phyloP scores from a whole-genome alignment of 1,140 invertebrate species.

The Scaptomyza graminum region DNA sequence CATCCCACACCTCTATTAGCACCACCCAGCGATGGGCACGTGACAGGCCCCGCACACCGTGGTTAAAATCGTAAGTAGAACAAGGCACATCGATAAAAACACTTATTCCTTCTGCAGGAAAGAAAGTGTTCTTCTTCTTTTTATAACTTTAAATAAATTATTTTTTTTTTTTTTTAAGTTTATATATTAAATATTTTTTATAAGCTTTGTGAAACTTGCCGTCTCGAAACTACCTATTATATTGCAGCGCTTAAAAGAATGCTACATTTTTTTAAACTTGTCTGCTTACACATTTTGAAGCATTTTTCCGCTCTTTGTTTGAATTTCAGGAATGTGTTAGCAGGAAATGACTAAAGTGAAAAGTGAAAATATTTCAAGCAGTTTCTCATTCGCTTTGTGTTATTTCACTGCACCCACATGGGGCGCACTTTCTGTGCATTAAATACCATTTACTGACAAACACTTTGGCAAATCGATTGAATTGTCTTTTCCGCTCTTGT shows the following conservation, averaged over 20 bases:
- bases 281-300: constrained; percentile 58
- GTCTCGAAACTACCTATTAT: constrained; percentile 18
- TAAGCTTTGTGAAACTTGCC: not conserved
- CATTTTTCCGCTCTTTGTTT: constrained; percentile 49
- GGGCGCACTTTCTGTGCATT: constrained; percentile 4
- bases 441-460: constrained; percentile 6
- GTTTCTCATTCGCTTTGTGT: constrained; percentile 40
- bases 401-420: not conserved
- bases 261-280: constrained; percentile 54
- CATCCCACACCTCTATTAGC: constrained; percentile 19
- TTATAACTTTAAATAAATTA: too few relatives aligned
- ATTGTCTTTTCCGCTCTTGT: constrained; percentile 69
- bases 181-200: too few relatives aligned
- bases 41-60: constrained; percentile 38
- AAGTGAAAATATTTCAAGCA: constrained; percentile 79
- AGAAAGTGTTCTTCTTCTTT: too few relatives aligned
- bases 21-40: constrained; percentile 58
- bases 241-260: constrained; percentile 39
- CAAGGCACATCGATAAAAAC: not conserved
- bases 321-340: constrained; percentile 64
- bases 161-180: too few relatives aligned
- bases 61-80: constrained; percentile 1
- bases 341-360: constrained; percentile 64
- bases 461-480: constrained; percentile 60
- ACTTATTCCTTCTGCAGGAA: not conserved